phyloP scores from a whole-genome alignment of 2,888 invertebrate species.

The Poecilus cupreus region DNA sequence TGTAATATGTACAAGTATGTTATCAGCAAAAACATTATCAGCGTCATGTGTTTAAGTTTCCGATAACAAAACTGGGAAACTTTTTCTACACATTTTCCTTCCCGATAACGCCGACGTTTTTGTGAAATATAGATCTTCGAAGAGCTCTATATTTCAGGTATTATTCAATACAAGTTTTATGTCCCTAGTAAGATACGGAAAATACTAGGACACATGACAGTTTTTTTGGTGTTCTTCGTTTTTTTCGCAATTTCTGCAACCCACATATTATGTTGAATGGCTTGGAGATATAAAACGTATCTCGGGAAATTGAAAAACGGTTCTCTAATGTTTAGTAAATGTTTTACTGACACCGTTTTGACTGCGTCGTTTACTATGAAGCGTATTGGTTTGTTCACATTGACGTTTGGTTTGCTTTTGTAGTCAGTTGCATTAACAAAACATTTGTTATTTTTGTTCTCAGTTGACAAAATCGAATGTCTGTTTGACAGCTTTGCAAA shows the following conservation, averaged over 20 bases:
- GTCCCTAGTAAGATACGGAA: neutral
- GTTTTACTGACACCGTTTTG: too few relatives aligned
- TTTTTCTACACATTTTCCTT: neutral
- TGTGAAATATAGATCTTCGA: neutral
- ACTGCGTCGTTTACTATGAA: too few relatives aligned
- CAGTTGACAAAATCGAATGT: too few relatives aligned
- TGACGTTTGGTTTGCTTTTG: too few relatives aligned
- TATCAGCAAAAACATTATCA: neutral
- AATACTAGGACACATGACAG: neutral
- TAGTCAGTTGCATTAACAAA: too few relatives aligned
- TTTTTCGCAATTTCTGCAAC: neutral
- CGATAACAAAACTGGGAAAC: neutral
- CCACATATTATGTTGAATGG: neutral
- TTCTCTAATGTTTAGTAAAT: too few relatives aligned
- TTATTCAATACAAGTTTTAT: constrained; percentile 10
- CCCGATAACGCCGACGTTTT: neutral
- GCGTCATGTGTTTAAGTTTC: neutral
- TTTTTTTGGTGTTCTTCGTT: neutral
- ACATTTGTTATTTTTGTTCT: too few relatives aligned
- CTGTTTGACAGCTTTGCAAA: too few relatives aligned
- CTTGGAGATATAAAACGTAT: neutral
- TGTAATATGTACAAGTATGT: neutral
- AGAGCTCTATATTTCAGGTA: neutral
- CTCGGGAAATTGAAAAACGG: neutral
- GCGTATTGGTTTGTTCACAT: too few relatives aligned